Percentiles rank a stretch among this genome's conserved stretches.
Evolutionary conservation across 2,888 invertebrate species (phyloP).

Genomic region (Boloria euphrosyne): DNA sequence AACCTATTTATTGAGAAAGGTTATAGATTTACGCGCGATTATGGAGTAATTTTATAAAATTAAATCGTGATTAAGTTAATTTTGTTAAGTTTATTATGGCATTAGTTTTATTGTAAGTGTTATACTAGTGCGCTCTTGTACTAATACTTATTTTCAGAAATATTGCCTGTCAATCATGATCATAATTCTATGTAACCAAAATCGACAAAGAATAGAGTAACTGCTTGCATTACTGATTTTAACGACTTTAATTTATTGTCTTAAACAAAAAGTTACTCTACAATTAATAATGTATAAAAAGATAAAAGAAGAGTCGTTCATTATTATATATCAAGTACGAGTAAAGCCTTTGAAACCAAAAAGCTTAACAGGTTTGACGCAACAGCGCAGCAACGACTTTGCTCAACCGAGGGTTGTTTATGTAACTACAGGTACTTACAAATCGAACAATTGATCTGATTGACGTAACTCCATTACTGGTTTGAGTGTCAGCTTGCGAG

Average conservation of each 20-base stretch:
- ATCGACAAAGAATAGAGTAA: not conserved
- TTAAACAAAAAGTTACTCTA: too few relatives aligned
- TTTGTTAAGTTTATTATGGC: too few relatives aligned
- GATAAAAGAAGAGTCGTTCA: too few relatives aligned
- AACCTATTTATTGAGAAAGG: not conserved
- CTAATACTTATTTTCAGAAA: too few relatives aligned
- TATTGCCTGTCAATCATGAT: too few relatives aligned
- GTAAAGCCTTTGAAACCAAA: slow-evolving; percentile 5
- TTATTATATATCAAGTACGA: not conserved
- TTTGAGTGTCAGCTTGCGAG: slow-evolving; percentile 11
- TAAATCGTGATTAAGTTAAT: too few relatives aligned
- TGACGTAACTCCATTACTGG: slow-evolving; percentile 46
- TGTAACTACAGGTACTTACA: slow-evolving; percentile 51
- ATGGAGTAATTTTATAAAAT: too few relatives aligned
- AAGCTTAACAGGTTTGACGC: slow-evolving; percentile 22
- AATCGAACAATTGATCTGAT: slow-evolving; percentile 47
- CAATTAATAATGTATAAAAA: too few relatives aligned
- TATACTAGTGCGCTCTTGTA: too few relatives aligned
- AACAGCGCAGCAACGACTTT: slow-evolving; percentile 44
- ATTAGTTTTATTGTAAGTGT: too few relatives aligned
- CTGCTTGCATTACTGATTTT: not conserved
- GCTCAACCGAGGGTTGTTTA: slow-evolving; percentile 50
- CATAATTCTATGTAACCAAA: not conserved
- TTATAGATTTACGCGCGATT: not conserved
- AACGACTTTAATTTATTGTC: not conserved